Conservation (phyloP, 2,888 invertebrate species). For the Spodoptera littoralis region DNA sequence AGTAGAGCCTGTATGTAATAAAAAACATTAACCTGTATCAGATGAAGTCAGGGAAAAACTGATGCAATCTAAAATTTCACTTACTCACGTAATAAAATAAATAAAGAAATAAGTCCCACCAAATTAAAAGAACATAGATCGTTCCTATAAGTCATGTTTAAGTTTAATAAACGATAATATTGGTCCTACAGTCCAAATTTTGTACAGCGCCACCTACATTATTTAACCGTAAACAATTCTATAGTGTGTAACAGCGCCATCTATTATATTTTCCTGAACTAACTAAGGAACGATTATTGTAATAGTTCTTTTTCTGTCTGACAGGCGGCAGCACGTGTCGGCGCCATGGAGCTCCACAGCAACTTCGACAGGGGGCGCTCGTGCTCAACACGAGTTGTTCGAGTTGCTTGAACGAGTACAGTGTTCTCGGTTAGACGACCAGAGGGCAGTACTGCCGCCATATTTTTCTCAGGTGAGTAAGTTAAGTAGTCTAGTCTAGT, state of each 20-base stretch:
- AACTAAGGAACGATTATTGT: background rate
- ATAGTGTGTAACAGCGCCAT: slow-evolving; percentile 24
- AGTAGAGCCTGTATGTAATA: too few relatives aligned
- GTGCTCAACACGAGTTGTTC: slow-evolving; percentile 94
- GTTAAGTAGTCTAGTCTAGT: background rate
- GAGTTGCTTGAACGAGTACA: slow-evolving; percentile 98
- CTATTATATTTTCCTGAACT: slow-evolving; percentile 10
- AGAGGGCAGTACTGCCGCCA: slow-evolving; percentile 97
- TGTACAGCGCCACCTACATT: slow-evolving; percentile 60
- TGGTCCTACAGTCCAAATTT: background rate
- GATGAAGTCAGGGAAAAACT: too few relatives aligned
- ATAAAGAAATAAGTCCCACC: too few relatives aligned
- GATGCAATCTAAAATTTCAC: too few relatives aligned
- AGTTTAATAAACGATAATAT: too few relatives aligned
- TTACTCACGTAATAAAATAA: too few relatives aligned
- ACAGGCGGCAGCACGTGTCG: slow-evolving; percentile 91
- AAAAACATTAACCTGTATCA: too few relatives aligned
- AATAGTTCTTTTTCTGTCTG: slow-evolving; percentile 63
- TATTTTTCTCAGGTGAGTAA: slow-evolving; percentile 95
- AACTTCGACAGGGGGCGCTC: slow-evolving; percentile 83
- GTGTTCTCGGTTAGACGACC: slow-evolving; percentile 98
- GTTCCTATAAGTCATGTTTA: too few relatives aligned
- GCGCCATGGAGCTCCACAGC: slow-evolving; percentile 88
- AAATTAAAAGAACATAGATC: too few relatives aligned
- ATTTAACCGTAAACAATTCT: background rate